phyloP scores from a whole-genome alignment of 2,888 invertebrate species.

The Busseola fusca region DNA sequence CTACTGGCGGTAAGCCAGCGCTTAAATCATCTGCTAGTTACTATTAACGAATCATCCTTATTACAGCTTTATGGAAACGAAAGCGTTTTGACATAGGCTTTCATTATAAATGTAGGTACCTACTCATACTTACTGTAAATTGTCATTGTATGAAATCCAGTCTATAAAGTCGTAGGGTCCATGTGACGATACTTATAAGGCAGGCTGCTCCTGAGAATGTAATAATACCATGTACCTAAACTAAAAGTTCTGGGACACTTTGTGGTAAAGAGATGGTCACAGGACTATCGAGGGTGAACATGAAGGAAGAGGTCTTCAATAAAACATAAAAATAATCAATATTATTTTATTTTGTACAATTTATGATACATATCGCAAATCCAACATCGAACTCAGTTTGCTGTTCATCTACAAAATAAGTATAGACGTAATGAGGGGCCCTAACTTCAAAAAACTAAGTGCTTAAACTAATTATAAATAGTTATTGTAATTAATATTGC shows the following conservation, averaged over 20 bases:
- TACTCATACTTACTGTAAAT: not conserved
- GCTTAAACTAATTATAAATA: constrained; percentile 34
- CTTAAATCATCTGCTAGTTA: constrained; percentile 56
- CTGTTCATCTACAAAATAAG: constrained; percentile 30
- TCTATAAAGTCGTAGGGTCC: not conserved
- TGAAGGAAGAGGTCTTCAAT: constrained; percentile 9
- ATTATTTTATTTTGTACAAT: constrained; percentile 61
- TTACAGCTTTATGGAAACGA: constrained; percentile 19
- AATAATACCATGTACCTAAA: not conserved
- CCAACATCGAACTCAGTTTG: constrained; percentile 22
- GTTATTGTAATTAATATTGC: constrained; percentile 54
- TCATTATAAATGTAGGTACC: not conserved
- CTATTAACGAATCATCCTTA: constrained; percentile 59
- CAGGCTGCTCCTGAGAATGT: not conserved
- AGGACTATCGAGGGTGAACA: not conserved
- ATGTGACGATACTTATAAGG: not conserved
- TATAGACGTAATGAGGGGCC: constrained; percentile 16
- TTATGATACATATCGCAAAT: constrained; percentile 39
- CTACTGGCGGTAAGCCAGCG: constrained; percentile 65
- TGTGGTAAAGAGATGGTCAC: not conserved
- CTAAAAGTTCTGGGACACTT: not conserved
- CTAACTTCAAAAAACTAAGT: constrained; percentile 20
- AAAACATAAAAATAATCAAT: constrained; percentile 33
- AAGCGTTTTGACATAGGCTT: constrained; percentile 2
- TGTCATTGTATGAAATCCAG: not conserved